Evolutionary conservation across 2,797 vertebrate species (phyloP).

Genomic region (Peromyscus attwateri): DNA sequence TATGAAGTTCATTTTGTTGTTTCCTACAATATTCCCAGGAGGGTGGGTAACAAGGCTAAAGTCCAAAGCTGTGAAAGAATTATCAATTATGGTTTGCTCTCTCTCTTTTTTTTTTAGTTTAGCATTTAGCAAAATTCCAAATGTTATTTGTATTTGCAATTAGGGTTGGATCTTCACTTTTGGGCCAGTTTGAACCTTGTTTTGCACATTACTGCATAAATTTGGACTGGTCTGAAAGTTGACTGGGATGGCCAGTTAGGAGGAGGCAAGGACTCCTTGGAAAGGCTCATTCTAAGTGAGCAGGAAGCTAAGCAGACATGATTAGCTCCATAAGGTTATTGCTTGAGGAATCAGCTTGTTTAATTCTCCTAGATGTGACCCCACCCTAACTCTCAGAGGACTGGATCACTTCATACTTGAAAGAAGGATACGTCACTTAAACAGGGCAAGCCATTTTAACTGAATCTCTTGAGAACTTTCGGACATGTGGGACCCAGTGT

Average conservation of each 20-base stretch:
- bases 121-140: conserved; percentile 26
- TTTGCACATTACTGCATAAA: background rate
- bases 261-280: conserved; percentile 42
- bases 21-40: background rate
- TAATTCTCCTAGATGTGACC: conserved; percentile 49
- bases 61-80: background rate
- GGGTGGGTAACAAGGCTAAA: background rate
- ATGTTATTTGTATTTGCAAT: conserved; percentile 3
- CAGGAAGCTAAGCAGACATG: conserved; percentile 57
- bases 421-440: background rate
- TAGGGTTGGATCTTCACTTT: conserved; percentile 16
- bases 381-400: background rate
- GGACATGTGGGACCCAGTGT: background rate
- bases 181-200: background rate
- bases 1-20: background rate
- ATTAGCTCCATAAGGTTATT: background rate
- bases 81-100: background rate
- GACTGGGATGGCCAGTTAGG: background rate
- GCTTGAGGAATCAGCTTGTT: background rate
- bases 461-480: background rate
- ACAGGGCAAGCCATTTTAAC: background rate
- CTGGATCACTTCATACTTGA: background rate
- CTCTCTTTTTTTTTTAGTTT: background rate
- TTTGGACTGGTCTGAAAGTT: background rate
- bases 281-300: conserved; percentile 23